Percentiles rank a stretch among this genome's conserved stretches.
Evolutionary conservation across 2,888 invertebrate genomes (phyloP).

Genomic region (Caenorhabditis parvicauda): DNA sequence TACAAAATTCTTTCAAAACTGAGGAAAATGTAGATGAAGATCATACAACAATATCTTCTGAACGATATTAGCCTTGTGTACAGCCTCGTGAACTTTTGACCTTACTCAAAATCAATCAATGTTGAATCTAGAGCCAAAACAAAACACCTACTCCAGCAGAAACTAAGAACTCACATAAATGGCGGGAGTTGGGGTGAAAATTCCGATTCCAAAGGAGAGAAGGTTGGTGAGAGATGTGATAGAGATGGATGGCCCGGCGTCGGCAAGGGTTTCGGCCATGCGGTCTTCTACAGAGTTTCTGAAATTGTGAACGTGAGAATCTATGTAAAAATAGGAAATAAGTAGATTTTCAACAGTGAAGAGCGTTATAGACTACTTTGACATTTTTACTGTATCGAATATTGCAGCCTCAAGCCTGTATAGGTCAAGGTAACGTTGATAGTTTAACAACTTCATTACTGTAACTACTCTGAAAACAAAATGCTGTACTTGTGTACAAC

Average conservation of each 20-base stretch:
- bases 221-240: slow-evolving; percentile 61
- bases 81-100: neutral
- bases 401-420: no score
- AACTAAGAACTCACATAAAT: slow-evolving; percentile 38
- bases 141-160: neutral
- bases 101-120: neutral
- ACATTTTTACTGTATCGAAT: neutral
- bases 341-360: no score
- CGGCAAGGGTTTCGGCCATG: slow-evolving; percentile 54
- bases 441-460: no score
- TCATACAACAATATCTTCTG: no score
- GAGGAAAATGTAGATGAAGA: neutral
- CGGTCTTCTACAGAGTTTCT: slow-evolving; percentile 39
- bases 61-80: no score
- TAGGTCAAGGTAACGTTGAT: no score
- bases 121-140: neutral
- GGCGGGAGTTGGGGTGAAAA: slow-evolving; percentile 60
- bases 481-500: no score
- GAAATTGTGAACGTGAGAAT: no score
- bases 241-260: slow-evolving; percentile 61
- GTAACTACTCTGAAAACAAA: no score
- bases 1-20: no score
- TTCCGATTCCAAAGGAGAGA: slow-evolving; percentile 59
- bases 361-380: neutral
- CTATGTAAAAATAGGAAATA: neutral